Evolutionary conservation across 1,140 invertebrate genomes (phyloP), one percentile per base, ranked within the genome.

Genomic region (Neuroterus valhalla): DNA sequence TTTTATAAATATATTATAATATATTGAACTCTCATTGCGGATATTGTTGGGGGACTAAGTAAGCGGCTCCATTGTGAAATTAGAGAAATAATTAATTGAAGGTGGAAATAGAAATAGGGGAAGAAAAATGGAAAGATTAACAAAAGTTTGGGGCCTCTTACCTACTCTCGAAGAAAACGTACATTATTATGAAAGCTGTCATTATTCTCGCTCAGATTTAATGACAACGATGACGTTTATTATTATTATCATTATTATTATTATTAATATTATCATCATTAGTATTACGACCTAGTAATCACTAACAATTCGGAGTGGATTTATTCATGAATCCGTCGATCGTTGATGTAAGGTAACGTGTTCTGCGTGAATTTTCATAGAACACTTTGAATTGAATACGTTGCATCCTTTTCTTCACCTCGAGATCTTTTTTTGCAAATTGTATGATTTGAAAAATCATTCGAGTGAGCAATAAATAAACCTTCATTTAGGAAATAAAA

Each of bases 341-440:
- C 84, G 87, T 87, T 87, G 84, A 87, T 89, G 86, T 89, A 89
- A 89, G 87, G 86, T 87, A 88, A 88, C 76, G 86, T 87, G 87
- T 88, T 89, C 86, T 85, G 78, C 86, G 83, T 88, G 87, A 88
- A 84, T 88, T 88, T 88, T 85, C 88, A 89, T 89, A 89, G 86
- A 88, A 86, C 83, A 88, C 86, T 86, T 87, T 78, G 86, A 86
- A 87, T 81, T 78, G 66, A 81, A 23, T 43, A 62, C 17, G 45
- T 44, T 68, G 26, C 71, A 71, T 46, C 21, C 48, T 73, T 76
- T 75, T 79, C 71, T 75, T 48, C 62, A 44, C 43, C 44, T 52
- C 15, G 38, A 69, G 19, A 19, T 48, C 44, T 2, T 5, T 79
- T 42, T 26, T 62, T 55, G 67, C 3, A 11, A n/a, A 45, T 48